Evolutionary conservation across 2,888 invertebrate species (phyloP), one percentile per base, ranked within the genome.

Genomic region (Oscheius myriophilus): DNA sequence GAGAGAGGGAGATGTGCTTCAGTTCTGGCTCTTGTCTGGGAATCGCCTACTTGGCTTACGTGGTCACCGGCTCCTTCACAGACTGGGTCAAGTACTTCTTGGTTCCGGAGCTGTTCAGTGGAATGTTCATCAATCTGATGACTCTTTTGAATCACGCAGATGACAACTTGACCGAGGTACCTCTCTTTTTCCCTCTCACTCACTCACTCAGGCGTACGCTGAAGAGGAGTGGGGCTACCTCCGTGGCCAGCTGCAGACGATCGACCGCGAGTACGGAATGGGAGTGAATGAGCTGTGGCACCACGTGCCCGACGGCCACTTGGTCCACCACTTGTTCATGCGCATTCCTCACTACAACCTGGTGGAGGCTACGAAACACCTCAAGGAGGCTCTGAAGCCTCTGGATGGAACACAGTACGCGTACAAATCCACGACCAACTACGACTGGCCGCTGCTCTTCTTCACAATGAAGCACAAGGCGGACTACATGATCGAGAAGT

Each of bases 251-350:
- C 70, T 73, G 16, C 75, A 79, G 58, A 79, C 79, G 18, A 73
- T 79, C 53, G 79, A 79, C 43, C 64, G 79, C 26, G 65, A 46
- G 46, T 79, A 79, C 58, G 79, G 79, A 49, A 70, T 79, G 21
- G 79, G 79, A 45, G 45, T 79, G 39, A 76, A 79, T 51, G 54
- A 65, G 25, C 69, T 71, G 1, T 70, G 76, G 70, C 79, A 79
- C 66, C 75, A 79, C 71, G 75, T 79, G 59, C 75, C 79, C 1
- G 79, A 79, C 41, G 79, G 67, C 18, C 84, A 84, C 63, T 83
- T 84, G 18, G 83, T 81, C 7, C 84, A 84, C 53, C 76, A 84
- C 55, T 84, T 84, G 76, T 84, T 84, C 79, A 84, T 78, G 51
- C 72, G 73, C 52, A 79, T 84, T 43, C 84, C 84, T 1, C 84